Base-by-base conservation (phyloP, 2,113 vertebrate genomes). In the Excalfactoria chinensis region DNA sequence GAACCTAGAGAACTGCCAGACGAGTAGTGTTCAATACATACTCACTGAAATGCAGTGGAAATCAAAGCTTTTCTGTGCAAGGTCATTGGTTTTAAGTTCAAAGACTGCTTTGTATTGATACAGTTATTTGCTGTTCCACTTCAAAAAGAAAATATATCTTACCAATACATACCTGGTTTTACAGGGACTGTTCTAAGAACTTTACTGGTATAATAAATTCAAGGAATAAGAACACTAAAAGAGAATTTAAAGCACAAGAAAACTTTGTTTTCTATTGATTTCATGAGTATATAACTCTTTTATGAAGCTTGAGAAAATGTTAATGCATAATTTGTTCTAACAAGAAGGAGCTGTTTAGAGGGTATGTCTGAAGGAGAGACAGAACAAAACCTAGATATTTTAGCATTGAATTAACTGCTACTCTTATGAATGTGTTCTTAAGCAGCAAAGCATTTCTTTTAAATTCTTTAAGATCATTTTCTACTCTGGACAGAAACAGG, bases 171-270 rank as follows among this genome's bases (percentile, higher is more conserved):
- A 30, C 3, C 23, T 63, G 26, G 0, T 63, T 86, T 86, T 48
- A 53, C 0, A 1, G 18, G 19, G 18, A 34, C 12, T 5, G 20
- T 48, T 5, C 8, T 48, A n/a, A 21, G 23, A 7, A 32, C 7
- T 34, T 40, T 46, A 43, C 9, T 35, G 44, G 32, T 60, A 28
- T 87, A 85, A 89, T 71, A 4, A 40, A 30, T 84, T 34, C 7
- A 80, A 80, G 41, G 9, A 66, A 56, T n/a, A n/a, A 53, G 4
- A 66, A 58, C 17, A 5, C 2, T 58, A 62, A 75, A 82, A 86
- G 3, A 4, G 67, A 76, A 41, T 37, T 2, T 64, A 26, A 19
- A 60, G 28, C 3, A 35, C 56, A 40, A 2, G 64, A 16, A 56
- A 75, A 69, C 8, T 63, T 60, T 3, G 13, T 43, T 43, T 62